These are phyloP conservation scores for Dipodomys merriami DNA, from an alignment of 2,113 vertebrate species.

Conservation along the genomic window DNA sequence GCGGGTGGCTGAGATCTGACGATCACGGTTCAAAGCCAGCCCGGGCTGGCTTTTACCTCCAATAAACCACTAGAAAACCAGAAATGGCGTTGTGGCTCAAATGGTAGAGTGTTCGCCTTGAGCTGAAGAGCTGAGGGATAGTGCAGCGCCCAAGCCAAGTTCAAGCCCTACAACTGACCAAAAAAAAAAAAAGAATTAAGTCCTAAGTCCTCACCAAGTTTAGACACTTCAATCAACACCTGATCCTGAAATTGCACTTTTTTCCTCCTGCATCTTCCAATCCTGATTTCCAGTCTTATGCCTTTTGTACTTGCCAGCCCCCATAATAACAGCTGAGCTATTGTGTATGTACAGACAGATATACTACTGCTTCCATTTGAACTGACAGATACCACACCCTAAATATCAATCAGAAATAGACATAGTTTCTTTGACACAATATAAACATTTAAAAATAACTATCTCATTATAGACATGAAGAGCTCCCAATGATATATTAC, in stretches of 20 bases:
- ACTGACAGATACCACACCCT: not conserved
- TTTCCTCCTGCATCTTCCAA: not conserved
- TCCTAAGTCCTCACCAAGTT: not conserved
- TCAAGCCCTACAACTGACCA: too few relatives aligned
- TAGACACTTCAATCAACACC: not conserved
- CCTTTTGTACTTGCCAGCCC: not conserved
- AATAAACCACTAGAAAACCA: too few relatives aligned
- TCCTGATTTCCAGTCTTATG: not conserved
- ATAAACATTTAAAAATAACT: conserved; percentile 20
- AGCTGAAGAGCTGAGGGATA: too few relatives aligned
- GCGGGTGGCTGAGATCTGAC: too few relatives aligned
- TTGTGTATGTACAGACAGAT: not conserved
- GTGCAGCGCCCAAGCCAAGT: too few relatives aligned
- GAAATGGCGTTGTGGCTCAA: too few relatives aligned
- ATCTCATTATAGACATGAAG: conserved; percentile 35
- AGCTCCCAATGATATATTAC: conserved; percentile 12
- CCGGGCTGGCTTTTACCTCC: too few relatives aligned
- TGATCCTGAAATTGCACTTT: not conserved
- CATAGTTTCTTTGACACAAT: conserved; percentile 26
- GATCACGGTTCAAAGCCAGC: too few relatives aligned
- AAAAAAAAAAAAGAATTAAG: not conserved
- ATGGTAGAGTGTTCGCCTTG: too few relatives aligned
- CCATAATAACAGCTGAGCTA: not conserved
- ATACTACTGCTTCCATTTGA: not conserved
- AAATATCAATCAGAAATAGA: not conserved